These are phyloP conservation scores for Syncerus caffer DNA, from an alignment of 2,797 vertebrate species.

Conservation along the genomic window DNA sequence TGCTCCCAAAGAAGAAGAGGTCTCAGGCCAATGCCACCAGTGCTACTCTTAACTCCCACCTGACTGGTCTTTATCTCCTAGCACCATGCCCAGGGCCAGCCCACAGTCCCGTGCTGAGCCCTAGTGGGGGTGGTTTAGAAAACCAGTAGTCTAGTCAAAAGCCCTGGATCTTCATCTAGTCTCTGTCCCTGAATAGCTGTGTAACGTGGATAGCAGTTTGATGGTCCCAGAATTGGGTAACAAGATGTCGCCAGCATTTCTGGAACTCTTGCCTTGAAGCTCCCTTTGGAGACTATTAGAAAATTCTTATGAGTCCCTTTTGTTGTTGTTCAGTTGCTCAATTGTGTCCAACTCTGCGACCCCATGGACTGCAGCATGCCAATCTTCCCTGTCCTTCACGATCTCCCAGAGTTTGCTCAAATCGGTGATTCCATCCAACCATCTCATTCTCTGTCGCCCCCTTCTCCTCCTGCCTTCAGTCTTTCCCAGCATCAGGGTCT, in stretches of 20 bases:
- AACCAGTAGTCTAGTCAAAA: not conserved
- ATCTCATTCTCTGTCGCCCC: not conserved
- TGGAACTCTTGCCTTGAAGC: not conserved
- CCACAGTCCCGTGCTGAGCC: accelerated
- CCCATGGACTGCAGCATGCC: not conserved
- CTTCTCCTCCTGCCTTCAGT: not conserved
- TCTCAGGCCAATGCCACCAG: too few relatives aligned
- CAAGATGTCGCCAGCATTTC: not conserved
- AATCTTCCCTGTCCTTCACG: not conserved
- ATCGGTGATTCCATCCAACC: not conserved
- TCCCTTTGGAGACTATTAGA: not conserved
- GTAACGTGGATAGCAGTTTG: not conserved
- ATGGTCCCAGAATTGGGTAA: not conserved
- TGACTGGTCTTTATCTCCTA: not conserved
- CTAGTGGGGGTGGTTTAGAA: not conserved
- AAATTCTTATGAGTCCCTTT: not conserved
- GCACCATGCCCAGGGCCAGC: not conserved
- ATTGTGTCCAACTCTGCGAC: not conserved
- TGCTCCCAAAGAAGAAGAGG: not conserved
- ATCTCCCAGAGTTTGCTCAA: not conserved
- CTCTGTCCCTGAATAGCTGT: not conserved
- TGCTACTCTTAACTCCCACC: not conserved
- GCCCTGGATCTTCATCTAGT: not conserved
- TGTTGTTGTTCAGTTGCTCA: not conserved
- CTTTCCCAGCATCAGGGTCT: not conserved